These are phyloP conservation scores for Hylomyscus alleni DNA, from an alignment of 2,797 vertebrate genomes.

Conservation along the genomic window DNA sequence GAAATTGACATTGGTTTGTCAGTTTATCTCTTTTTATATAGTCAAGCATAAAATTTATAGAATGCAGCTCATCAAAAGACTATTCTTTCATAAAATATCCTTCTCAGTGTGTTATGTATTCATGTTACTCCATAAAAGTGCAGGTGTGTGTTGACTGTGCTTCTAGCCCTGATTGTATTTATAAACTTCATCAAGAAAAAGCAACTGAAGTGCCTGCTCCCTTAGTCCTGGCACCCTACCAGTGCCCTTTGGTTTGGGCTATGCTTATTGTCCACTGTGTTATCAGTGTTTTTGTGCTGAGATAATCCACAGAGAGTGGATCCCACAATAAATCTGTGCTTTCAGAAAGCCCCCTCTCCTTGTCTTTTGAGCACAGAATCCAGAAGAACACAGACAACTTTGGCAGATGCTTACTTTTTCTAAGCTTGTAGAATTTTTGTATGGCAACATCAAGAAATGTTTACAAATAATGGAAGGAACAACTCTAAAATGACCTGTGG, in stretches of 20 bases:
- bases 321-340: background rate
- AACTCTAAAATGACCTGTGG: slow-evolving; percentile 57
- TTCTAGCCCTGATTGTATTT: slow-evolving; percentile 10
- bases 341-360: background rate
- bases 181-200: slow-evolving; percentile 30
- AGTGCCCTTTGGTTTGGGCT: background rate
- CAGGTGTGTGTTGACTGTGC: background rate
- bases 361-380: background rate
- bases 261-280: fast-evolving
- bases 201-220: background rate
- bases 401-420: background rate
- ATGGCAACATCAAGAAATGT: slow-evolving; percentile 20
- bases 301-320: background rate
- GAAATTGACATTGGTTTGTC: slow-evolving; percentile 72
- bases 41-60: slow-evolving; percentile 76
- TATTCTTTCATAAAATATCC: slow-evolving; percentile 61
- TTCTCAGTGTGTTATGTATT: slow-evolving; percentile 36
- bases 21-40: slow-evolving; percentile 80
- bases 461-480: slow-evolving; percentile 42
- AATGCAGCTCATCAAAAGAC: slow-evolving; percentile 62
- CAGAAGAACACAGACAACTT: background rate
- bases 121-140: slow-evolving; percentile 48
- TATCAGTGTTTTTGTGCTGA: background rate
- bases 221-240: background rate
- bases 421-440: background rate